Base-by-base conservation (phyloP, 1,140 invertebrate genomes). In the Drosophila takahashii region DNA sequence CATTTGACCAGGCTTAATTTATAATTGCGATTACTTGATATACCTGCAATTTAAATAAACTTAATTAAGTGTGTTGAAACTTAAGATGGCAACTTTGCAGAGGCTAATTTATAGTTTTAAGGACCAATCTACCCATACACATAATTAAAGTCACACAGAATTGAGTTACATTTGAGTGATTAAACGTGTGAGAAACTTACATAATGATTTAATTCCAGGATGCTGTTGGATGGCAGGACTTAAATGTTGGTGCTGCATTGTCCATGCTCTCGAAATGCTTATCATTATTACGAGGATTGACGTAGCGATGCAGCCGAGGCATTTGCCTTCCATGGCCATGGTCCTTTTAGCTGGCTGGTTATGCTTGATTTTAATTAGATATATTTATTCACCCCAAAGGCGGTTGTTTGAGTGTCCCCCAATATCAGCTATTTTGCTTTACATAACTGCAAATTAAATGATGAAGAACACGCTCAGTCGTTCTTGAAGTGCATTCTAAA, bases 121-220 rank as follows among this genome's bases (percentile, higher is more conserved):
- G 22, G 26, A 48, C 39, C 39, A 42, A 9, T 41, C 39, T 16
- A 16, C 1, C 0, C 48, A 29, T 29, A 11, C n/a, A 34, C 22
- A 47, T 50, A 6, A 10, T 34, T 13, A 6, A 34, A 11, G 9
- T 13, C 29, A 6, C 29, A 50, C 10, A 7, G 45, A 7, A 37
- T 41, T 34, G 22, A 45, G 27, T 27, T 60, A 36, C 11, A 45
- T 34, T 27, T 18, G 4, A 22, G 29, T 42, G 22, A 61, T 26
- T 26, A 27, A 13, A 26, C 13, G 57, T 32, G 10, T 13, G 11
- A 18, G 22, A 47, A 48, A 86, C 83, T 87, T 79, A 87, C 83
- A 69, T 69, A 83, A 77, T 47, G 84, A 83, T 52, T 87, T 83
- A 56, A 73, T 52, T 53, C 51, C 75, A 27, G 69, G 66, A 34